Evolutionary conservation across 2,797 vertebrate genomes (phyloP).

Genomic region (Peromyscus eremicus): DNA sequence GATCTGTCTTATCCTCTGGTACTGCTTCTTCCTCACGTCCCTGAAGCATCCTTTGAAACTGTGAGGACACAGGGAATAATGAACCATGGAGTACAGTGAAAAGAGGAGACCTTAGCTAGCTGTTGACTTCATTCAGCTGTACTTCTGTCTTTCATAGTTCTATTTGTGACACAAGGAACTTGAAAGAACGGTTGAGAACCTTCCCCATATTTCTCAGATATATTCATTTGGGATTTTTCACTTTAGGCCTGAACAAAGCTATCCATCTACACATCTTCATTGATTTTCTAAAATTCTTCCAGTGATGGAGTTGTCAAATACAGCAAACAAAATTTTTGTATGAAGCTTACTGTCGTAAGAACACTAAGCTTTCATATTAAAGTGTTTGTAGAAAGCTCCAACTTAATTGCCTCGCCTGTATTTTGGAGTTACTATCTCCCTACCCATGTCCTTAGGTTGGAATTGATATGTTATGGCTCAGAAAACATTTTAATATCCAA

Average conservation of each 20-base stretch:
- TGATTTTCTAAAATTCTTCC: conserved; percentile 35
- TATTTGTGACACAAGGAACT: not conserved
- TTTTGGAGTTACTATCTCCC: not conserved
- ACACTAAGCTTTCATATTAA: not conserved
- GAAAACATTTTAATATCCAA: conserved; percentile 25
- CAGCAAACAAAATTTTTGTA: conserved; percentile 18
- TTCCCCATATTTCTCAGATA: not conserved
- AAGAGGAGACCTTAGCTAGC: not conserved
- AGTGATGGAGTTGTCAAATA: not conserved
- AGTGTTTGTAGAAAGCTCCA: not conserved
- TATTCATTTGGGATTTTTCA: not conserved
- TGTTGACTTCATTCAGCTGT: not conserved
- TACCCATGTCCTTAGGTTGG: not conserved
- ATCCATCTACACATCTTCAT: not conserved
- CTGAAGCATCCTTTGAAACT: not conserved
- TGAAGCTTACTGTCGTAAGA: not conserved
- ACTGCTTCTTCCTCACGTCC: not conserved
- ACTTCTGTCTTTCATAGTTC: not conserved
- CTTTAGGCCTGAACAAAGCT: not conserved
- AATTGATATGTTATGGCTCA: not conserved
- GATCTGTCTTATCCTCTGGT: not conserved
- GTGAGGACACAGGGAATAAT: not conserved
- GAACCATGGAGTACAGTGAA: not conserved
- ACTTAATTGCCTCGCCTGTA: not conserved
- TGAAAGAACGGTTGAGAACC: not conserved